Base-by-base conservation (phyloP, 2,888 invertebrate genomes). In the Lordiphosa andalusiaca region DNA sequence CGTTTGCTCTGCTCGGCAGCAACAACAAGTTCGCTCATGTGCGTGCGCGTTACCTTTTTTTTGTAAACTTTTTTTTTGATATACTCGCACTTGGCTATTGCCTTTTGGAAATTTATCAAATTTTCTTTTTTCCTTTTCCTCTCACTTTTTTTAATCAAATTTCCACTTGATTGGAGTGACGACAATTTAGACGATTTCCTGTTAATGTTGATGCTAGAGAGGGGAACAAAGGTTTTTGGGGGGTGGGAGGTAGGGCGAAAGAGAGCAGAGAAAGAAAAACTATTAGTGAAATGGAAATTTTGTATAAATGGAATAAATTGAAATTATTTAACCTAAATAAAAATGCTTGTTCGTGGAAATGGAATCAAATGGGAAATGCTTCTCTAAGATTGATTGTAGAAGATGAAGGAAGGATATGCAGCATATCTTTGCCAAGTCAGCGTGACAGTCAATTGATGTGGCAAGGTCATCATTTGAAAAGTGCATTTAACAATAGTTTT, bases 131-230 rank as follows among this genome's bases (percentile, higher is more conserved):
- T 10, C 7, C 48, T 55, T 21, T 38, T 46, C 13, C 41, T 33
- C 41, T 47, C 30, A 30, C 38, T 51, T 51, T 62, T 66, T 70
- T 86, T 74, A 84, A 81, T 81, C 81, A 86, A 86, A 81, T 81
- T 86, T 86, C 85, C 81, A 74, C 72, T 84, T 77, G 85, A 85
- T 69, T 86, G 83, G 80, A 84, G 60, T 72, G 68, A 72, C 83
- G 80, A 74, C 65, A 75, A 74, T 82, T 81, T 74, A 64, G 67
- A 71, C 67, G 85, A 78, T 69, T 84, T 84, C 73, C 82, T 52
- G 60, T 69, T 76, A 67, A 62, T 58, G 55, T 66, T 67, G 55
- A 52, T 41, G 38, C 67, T 67, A 30, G 30, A 30, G 30, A 30
- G 9, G 7, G 30, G 30, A 30, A 10, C 30, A 30, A 30, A 30